Percentiles rank a stretch among this genome's conserved stretches.
Evolutionary conservation across 2,797 vertebrate genomes (phyloP).

Genomic region (Characodon lateralis): DNA sequence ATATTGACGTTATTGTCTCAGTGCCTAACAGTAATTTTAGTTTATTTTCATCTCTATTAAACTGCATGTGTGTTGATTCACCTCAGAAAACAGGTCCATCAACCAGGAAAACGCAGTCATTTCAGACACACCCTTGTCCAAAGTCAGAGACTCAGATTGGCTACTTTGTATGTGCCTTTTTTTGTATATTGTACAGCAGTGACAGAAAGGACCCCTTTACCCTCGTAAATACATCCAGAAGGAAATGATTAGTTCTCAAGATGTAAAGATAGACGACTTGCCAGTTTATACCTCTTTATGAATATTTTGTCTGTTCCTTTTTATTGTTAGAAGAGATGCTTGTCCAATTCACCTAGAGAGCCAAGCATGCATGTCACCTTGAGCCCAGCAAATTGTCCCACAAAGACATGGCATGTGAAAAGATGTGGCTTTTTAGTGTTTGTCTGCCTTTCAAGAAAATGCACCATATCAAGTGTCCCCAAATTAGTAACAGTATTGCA

Average conservation of each 20-base stretch:
- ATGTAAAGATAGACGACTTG: conserved; percentile 75
- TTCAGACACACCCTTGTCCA: conserved; percentile 34
- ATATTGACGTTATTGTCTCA: neutral
- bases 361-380: conserved; percentile 69
- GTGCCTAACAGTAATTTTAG: conserved; percentile 13
- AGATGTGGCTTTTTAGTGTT: conserved; percentile 50
- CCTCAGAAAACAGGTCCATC: conserved; percentile 18
- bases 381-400: conserved; percentile 24
- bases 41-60: conserved; percentile 21
- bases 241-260: conserved; percentile 82
- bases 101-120: conserved; percentile 30
- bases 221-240: conserved; percentile 80
- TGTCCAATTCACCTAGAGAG: conserved; percentile 47
- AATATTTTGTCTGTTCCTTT: conserved; percentile 73
- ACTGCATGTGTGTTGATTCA: conserved; percentile 15
- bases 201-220: conserved; percentile 64
- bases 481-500: conserved; percentile 74
- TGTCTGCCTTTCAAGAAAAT: conserved; percentile 58
- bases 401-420: conserved; percentile 20
- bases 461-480: conserved; percentile 66
- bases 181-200: conserved; percentile 61
- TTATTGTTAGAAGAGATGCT: conserved; percentile 64
- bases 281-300: conserved; percentile 78
- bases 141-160: conserved; percentile 60
- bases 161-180: conserved; percentile 51